A percentile compares a stretch with the other conserved stretches of the same genome.
Conservation (phyloP, 2,797 vertebrate species). For the Labroides dimidiatus region DNA sequence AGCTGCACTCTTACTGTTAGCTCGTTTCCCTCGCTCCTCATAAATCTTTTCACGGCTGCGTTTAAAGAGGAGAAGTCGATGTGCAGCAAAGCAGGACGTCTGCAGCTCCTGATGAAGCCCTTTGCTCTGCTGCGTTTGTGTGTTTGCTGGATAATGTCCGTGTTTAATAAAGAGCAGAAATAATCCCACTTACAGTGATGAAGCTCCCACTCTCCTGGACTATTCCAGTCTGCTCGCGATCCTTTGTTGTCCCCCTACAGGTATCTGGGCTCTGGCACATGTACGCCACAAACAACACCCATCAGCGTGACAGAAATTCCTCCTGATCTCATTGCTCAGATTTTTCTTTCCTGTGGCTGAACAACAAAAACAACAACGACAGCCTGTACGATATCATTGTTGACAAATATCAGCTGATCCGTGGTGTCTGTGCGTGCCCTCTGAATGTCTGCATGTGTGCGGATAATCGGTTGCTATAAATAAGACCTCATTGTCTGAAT, state of each 20-base stretch:
- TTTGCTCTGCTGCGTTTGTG: constrained; percentile 2
- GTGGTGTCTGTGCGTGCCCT: background rate
- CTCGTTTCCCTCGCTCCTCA: background rate
- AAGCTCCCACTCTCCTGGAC: background rate
- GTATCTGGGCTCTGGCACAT: constrained; percentile 29
- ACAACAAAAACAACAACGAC: too few relatives aligned
- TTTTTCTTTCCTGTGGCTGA: constrained; percentile 24
- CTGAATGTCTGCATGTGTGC: background rate
- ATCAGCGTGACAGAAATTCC: constrained; percentile 46
- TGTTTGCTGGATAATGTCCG: background rate
- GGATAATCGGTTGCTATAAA: constrained; percentile 17
- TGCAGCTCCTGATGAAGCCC: background rate
- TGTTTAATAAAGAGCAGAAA: constrained; percentile 5
- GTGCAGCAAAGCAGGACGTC: background rate
- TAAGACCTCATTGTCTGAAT: constrained; percentile 36
- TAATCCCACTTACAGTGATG: background rate
- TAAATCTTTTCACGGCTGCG: background rate
- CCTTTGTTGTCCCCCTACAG: constrained; percentile 18
- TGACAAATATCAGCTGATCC: constrained; percentile 13
- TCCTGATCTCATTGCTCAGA: constrained; percentile 40
- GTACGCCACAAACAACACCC: constrained; percentile 31
- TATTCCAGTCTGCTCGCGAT: constrained; percentile 4
- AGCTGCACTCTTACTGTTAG: constrained; percentile 23
- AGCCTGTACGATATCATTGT: constrained; percentile 21
- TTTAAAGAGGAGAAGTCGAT: background rate